phyloP scores from a whole-genome alignment of 1,140 invertebrate species.

The Drepana arcuata region DNA sequence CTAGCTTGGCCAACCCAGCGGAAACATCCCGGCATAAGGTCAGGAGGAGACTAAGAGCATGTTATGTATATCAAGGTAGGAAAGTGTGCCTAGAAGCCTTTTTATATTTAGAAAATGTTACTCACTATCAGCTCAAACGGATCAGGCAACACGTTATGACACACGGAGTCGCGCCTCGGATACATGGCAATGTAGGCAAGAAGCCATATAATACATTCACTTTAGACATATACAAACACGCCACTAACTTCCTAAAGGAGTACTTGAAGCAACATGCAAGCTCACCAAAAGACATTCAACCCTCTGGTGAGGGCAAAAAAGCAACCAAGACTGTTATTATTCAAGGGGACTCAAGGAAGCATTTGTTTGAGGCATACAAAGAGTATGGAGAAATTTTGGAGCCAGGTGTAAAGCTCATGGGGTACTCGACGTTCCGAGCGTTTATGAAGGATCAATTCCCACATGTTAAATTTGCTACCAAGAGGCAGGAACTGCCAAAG shows the following conservation, averaged over 20 bases:
- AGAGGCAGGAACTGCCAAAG: conserved; percentile 75
- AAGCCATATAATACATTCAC: conserved; percentile 87
- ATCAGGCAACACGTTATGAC: conserved; percentile 85
- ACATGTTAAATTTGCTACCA: conserved; percentile 78
- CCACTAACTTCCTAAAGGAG: conserved; percentile 81
- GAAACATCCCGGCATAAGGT: conserved; percentile 82
- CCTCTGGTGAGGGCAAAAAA: conserved; percentile 67
- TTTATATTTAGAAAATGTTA: conserved; percentile 85
- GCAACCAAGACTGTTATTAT: conserved; percentile 74
- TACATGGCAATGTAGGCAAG: conserved; percentile 86
- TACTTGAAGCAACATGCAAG: conserved; percentile 74
- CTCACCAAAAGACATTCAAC: conserved; percentile 71
- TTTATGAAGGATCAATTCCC: conserved; percentile 88
- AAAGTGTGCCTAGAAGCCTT: conserved; percentile 85
- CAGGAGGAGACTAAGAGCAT: conserved; percentile 78
- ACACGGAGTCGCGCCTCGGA: conserved; percentile 82
- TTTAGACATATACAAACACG: conserved; percentile 83
- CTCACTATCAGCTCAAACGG: conserved; percentile 83
- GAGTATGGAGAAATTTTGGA: conserved; percentile 79
- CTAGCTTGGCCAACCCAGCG: conserved; percentile 81
- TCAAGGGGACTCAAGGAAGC: conserved; percentile 80
- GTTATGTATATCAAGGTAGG: conserved; percentile 83
- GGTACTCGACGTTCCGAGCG: conserved; percentile 83
- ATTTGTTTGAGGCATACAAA: conserved; percentile 81
- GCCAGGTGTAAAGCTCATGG: conserved; percentile 81